Percentiles rank a stretch among this genome's conserved stretches.
Evolutionary conservation across 2,797 vertebrate genomes (phyloP).

Genomic region (Loriculus beryllinus): DNA sequence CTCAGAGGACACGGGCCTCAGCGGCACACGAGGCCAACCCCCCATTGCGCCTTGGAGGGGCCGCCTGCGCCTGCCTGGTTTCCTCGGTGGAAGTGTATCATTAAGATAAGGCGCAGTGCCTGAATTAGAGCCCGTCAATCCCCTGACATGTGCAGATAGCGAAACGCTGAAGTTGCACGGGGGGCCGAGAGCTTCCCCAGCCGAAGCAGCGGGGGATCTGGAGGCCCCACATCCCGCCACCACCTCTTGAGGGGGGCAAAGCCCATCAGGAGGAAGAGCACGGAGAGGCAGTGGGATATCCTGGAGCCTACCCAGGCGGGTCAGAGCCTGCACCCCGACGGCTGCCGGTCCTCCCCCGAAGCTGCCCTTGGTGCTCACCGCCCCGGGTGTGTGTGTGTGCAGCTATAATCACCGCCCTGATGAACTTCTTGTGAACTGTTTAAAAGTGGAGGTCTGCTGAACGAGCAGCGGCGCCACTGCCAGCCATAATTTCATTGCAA

Average conservation of each 20-base stretch:
- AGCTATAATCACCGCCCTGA: conserved; percentile 69
- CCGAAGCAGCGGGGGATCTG: neutral
- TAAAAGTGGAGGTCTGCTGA: conserved; percentile 80
- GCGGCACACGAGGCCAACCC: neutral
- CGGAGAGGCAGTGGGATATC: accelerated
- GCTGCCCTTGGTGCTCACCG: neutral
- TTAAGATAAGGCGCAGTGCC: neutral
- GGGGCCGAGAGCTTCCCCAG: neutral
- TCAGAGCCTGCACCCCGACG: accelerated
- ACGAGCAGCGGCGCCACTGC: conserved; percentile 82
- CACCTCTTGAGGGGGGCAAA: neutral
- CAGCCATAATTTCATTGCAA: conserved; percentile 84
- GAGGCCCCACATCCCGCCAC: neutral
- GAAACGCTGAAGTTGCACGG: neutral
- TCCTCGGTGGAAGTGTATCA: neutral
- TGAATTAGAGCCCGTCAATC: neutral
- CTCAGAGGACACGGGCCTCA: neutral
- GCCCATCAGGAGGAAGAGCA: accelerated
- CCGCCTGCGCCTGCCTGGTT: neutral
- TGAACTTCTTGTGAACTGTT: conserved; percentile 87
- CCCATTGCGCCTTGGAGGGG: neutral
- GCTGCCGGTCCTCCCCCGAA: neutral
- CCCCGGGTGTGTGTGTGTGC: neutral
- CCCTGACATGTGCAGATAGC: neutral
- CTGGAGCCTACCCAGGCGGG: neutral